Percentiles rank a stretch among this genome's conserved stretches.
These are phyloP conservation scores for Sylvilagus floridanus DNA, from an alignment of 2,797 vertebrate genomes.

Conservation along the genomic window DNA sequence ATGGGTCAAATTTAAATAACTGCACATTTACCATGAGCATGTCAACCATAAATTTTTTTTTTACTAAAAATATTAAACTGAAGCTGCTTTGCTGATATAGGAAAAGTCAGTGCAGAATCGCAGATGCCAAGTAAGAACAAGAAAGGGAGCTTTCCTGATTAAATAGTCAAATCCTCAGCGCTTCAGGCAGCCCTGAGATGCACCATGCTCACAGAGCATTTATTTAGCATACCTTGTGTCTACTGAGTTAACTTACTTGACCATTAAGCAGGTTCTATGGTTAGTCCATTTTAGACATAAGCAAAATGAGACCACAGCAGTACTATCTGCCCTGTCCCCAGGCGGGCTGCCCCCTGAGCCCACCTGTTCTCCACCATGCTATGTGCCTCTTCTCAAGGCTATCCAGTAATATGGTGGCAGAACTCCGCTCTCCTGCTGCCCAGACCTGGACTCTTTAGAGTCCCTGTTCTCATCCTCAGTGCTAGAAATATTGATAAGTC, in stretches of 20 bases:
- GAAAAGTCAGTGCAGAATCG: background rate
- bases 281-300: background rate
- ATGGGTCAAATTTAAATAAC: background rate
- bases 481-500: background rate
- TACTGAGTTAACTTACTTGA: background rate
- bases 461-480: background rate
- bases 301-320: background rate
- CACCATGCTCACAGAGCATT: background rate
- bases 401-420: background rate
- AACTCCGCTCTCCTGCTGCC: background rate
- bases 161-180: background rate
- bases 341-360: background rate
- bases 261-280: background rate
- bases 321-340: background rate
- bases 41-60: background rate
- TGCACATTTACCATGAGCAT: background rate
- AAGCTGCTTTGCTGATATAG: background rate
- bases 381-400: background rate
- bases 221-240: background rate
- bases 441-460: background rate
- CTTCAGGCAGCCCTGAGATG: background rate
- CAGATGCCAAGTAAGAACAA: background rate
- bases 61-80: background rate
- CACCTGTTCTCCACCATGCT: background rate
- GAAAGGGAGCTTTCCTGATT: background rate